Evolutionary conservation across 2,113 vertebrate species (phyloP).

Genomic region (Egretta garzetta): DNA sequence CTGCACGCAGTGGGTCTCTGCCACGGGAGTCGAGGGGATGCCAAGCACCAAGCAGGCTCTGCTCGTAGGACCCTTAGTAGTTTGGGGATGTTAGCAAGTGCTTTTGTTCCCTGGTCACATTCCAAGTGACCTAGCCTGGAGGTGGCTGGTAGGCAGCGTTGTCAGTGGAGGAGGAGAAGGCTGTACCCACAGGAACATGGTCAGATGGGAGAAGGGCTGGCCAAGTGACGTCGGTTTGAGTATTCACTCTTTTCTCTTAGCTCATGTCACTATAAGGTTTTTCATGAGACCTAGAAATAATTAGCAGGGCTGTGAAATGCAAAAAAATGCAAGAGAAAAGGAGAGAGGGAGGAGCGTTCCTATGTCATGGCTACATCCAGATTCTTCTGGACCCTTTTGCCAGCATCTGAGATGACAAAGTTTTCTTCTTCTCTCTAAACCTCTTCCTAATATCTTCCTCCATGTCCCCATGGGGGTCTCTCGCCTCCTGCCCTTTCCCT

Average conservation of each 20-base stretch:
- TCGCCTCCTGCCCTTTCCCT: neutral
- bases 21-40: neutral
- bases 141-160: neutral
- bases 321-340: neutral
- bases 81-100: neutral
- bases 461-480: neutral
- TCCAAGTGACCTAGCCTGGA: neutral
- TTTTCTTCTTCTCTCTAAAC: neutral
- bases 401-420: neutral
- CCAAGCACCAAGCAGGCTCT: neutral
- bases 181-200: neutral
- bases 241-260: neutral
- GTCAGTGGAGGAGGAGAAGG: neutral
- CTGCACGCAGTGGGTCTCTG: neutral
- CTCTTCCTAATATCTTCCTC: neutral
- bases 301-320: neutral
- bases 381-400: neutral
- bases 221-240: neutral
- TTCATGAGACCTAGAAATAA: neutral
- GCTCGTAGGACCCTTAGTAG: rapidly evolving
- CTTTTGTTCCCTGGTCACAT: neutral
- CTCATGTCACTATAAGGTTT: neutral
- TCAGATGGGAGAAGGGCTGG: neutral
- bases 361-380: neutral
- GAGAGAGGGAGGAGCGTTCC: neutral